Evolutionary conservation across 2,797 vertebrate species (phyloP).

Genomic region (Eutrigla gurnardus): DNA sequence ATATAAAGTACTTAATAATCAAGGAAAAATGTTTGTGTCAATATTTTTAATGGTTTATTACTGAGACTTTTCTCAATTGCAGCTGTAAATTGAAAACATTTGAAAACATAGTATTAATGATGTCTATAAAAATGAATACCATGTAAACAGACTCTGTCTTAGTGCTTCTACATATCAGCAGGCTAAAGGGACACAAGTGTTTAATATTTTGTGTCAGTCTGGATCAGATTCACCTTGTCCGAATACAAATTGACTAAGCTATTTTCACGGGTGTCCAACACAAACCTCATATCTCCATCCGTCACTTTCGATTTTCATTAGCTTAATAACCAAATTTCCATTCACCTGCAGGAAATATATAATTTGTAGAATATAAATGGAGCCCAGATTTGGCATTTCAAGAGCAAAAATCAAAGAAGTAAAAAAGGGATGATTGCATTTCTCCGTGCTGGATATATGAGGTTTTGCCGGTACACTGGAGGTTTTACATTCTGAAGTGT

Average conservation of each 20-base stretch:
- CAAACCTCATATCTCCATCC: slow-evolving; percentile 2
- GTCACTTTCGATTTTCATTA: not conserved
- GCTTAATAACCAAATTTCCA: slow-evolving; percentile 7
- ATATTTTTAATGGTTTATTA: not conserved
- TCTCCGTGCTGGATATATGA: slow-evolving; percentile 17
- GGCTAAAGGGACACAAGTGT: slow-evolving; percentile 13
- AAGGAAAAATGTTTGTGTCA: not conserved
- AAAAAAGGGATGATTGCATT: not conserved
- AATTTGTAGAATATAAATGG: not conserved
- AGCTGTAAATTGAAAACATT: not conserved
- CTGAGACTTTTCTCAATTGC: not conserved
- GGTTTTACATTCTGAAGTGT: slow-evolving; percentile 48
- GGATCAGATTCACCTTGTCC: slow-evolving; percentile 13
- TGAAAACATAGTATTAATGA: not conserved
- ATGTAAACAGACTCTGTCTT: slow-evolving; percentile 11
- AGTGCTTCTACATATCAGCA: not conserved
- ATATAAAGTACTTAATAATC: too few species aligned
- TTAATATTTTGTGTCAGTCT: slow-evolving; percentile 42
- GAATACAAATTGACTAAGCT: slow-evolving; percentile 36
- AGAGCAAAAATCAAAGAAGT: not conserved
- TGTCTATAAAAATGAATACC: not conserved
- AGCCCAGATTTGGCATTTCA: not conserved
- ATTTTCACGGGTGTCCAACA: not conserved
- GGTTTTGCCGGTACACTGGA: slow-evolving; percentile 18
- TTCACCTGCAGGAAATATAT: not conserved